Conservation (phyloP, 2,797 vertebrate species). For the Gymnopithys bicolor region DNA sequence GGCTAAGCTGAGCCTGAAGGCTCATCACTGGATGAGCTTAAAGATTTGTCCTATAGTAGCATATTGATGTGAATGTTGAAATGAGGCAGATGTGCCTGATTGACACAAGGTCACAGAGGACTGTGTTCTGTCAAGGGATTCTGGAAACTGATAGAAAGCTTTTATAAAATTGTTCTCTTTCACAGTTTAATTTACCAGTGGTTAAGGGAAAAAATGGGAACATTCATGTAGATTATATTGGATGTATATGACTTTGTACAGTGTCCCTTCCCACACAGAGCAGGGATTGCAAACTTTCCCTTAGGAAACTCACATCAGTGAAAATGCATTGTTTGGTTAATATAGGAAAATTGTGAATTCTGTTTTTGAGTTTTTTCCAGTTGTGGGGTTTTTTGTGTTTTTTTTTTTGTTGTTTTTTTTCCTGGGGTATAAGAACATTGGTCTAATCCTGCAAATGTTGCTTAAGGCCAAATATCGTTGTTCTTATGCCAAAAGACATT, state of each 20-base stretch:
- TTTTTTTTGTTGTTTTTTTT: not conserved
- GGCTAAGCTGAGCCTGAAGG: slow-evolving; percentile 32
- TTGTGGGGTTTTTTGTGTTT: not conserved
- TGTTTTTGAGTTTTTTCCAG: not conserved
- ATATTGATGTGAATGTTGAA: slow-evolving; percentile 6
- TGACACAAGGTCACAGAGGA: not conserved
- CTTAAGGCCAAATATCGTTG: not conserved
- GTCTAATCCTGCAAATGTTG: not conserved
- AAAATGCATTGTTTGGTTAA: slow-evolving; percentile 10
- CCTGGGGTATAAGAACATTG: not conserved
- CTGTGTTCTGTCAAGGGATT: not conserved
- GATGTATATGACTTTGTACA: not conserved
- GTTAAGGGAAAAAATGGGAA: not conserved
- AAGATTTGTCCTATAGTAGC: slow-evolving; percentile 13
- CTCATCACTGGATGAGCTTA: not conserved
- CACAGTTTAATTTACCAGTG: not conserved
- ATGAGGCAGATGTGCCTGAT: not conserved
- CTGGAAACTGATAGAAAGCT: not conserved
- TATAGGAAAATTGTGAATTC: slow-evolving; percentile 2
- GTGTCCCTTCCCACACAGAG: not conserved
- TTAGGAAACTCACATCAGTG: slow-evolving; percentile 6
- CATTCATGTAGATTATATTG: not conserved
- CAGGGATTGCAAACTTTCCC: slow-evolving; percentile 18
- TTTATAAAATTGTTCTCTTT: not conserved
- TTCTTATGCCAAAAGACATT: slow-evolving; percentile 5